Evolutionary conservation across 2,797 vertebrate species (phyloP), one percentile per base, ranked within the genome.

Genomic region (Neostethus bicornis): DNA sequence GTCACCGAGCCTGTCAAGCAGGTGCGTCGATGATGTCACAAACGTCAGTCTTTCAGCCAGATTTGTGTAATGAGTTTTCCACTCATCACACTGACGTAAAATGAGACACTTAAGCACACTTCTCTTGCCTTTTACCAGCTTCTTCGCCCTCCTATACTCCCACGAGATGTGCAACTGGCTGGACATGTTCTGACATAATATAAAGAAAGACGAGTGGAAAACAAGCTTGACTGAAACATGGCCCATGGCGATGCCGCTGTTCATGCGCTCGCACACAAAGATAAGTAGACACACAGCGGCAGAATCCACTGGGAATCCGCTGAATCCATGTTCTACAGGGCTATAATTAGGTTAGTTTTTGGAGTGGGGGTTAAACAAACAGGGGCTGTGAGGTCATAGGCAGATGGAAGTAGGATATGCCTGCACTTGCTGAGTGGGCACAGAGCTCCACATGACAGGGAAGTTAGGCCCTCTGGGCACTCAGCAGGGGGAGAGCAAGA

Each of bases 341-440:
- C 85, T 90, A 81, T 91, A 90, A 91, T 92, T 91, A 90, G 87
- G 87, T 88, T 90, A 76, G 87, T 91, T 92, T 90, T 89, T 90
- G 85, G 88, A 90, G 88, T 84, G 85, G 81, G 80, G 90, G 90
- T 92, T 92, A 92, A 91, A 91, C 88, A 91, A 91, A 92, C 91
- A 91, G 85, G 85, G 81, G 79, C 84, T 86, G 85, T 91, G 89
- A 91, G 92, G 91, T 91, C 90, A 92, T 88, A 85, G 79, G 84
- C 87, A 91, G 86, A 90, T 90, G 85, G 86, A 90, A 90, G 87
- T 85, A 80, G 90, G 90, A 92, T 91, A 86, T 89, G 91, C 83
- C 90, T 90, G 84, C 88, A 90, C 91, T 92, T 92, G 91, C 91
- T 92, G 90, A 91, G 90, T 92, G 91, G 91, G 92, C 90, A 91